Conservation (phyloP, 2,113 vertebrate genomes). For the Podarcis muralis region DNA sequence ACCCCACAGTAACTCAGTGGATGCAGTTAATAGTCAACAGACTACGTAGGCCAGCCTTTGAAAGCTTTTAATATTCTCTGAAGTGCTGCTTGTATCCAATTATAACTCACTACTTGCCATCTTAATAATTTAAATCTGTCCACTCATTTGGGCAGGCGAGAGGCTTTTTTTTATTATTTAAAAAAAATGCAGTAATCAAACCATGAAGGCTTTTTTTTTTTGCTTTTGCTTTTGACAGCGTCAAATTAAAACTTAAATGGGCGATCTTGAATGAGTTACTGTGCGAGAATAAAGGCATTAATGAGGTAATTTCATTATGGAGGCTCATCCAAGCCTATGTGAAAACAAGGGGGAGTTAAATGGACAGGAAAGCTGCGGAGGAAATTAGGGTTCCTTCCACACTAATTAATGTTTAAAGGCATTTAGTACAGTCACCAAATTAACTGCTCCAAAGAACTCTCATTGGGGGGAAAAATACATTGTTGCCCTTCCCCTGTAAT, state of each 20-base stretch:
- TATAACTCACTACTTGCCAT: constrained; percentile 94
- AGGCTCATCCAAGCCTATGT: constrained; percentile 85
- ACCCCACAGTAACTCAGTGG: constrained; percentile 68
- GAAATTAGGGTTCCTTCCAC: constrained; percentile 97
- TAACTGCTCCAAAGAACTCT: constrained; percentile 94
- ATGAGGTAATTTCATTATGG: constrained; percentile 98
- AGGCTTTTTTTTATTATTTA: background rate
- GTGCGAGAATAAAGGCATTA: constrained; percentile 88
- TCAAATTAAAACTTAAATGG: constrained; percentile 90
- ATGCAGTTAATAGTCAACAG: constrained; percentile 91
- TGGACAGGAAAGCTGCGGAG: constrained; percentile 82
- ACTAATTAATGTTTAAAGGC: constrained; percentile 95
- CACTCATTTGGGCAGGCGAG: constrained; percentile 63
- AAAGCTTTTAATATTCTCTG: constrained; percentile 92
- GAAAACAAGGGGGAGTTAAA: constrained; percentile 83
- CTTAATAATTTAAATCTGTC: constrained; percentile 98
- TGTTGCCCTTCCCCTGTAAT: constrained; percentile 90
- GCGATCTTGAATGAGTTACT: constrained; percentile 90
- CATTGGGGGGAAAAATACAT: constrained; percentile 88
- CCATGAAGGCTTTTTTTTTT: constrained; percentile 76
- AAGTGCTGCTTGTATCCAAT: constrained; percentile 97
- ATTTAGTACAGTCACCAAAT: constrained; percentile 93
- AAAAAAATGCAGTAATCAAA: constrained; percentile 79
- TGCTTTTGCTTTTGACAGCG: constrained; percentile 84
- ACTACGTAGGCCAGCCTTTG: constrained; percentile 78